Evolutionary conservation across 2,888 invertebrate genomes (phyloP), one percentile per base, ranked within the genome.

Genomic region (Rosalia funebris): DNA sequence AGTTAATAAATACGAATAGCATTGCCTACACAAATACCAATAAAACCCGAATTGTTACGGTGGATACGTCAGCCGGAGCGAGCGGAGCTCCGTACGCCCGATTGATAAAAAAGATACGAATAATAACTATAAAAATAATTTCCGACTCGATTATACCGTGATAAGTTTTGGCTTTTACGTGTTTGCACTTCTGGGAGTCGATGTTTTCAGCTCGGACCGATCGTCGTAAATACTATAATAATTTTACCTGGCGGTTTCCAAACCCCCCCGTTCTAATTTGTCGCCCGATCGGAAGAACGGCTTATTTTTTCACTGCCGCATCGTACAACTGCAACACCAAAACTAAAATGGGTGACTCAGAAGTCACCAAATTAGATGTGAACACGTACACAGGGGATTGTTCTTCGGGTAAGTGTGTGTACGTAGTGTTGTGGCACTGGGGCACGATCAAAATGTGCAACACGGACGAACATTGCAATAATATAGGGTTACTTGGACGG

Each of bases 291-390:
- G 39, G 44, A 44, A 12, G 44, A 20, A 44, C 41, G 11, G 34
- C 48, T 48, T 36, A 19, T 36, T 48, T 48, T 50, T 50, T 37
- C 48, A 37, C 32, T 25, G 50, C 39, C 19, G 50, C 19, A 50
- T 25, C 39, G 37, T 54, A 56, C n/a, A 56, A 61, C 60, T 57
- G 42, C 19, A 47, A 64, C 67, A 71, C 71, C 70, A 73, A 71
- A 72, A 70, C 71, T 70, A 63, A 66, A 71, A 65, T 69, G 70
- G 70, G 65, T 65, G 67, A 67, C 53, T 67, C 70, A 70, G 70
- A 66, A 68, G 66, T 70, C 71, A 71, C 71, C 68, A 70, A 72
- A 71, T 71, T 72, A 71, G 71, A 73, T 5, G 71, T 71, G 70
- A 70, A 63, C 65, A 61, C 62, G 68, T 67, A n/a, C n/a, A n/a